phyloP scores from a whole-genome alignment of 92 coral and sea anemone species.

The Epizoanthus fatuus region DNA sequence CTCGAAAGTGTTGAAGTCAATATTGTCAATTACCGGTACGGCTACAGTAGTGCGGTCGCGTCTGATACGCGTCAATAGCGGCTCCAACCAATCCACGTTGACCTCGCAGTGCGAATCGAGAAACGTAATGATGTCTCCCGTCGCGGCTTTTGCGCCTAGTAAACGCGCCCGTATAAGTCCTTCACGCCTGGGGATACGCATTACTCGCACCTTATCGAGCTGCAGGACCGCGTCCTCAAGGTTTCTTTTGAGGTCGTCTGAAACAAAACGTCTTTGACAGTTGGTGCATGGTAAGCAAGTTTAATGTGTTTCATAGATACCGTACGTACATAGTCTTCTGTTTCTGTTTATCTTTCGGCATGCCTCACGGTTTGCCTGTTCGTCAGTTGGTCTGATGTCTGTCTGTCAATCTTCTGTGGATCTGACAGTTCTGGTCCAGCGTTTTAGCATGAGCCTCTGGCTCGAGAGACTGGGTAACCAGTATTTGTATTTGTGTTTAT shows the following conservation, averaged over 20 bases:
- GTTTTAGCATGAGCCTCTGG: background rate
- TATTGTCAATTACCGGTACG: slow-evolving; percentile 85
- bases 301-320: background rate
- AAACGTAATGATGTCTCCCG: slow-evolving; percentile 81
- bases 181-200: slow-evolving; percentile 78
- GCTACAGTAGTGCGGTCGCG: slow-evolving; percentile 77
- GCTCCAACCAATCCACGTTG: slow-evolving; percentile 86
- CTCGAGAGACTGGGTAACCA: too few relatives aligned
- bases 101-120: slow-evolving; percentile 94
- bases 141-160: slow-evolving; percentile 84
- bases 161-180: slow-evolving; percentile 91
- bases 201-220: slow-evolving; percentile 77
- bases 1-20: slow-evolving; percentile 76
- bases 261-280: background rate
- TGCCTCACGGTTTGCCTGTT: background rate
- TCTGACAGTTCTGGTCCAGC: background rate
- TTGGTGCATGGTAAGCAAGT: background rate
- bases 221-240: slow-evolving; percentile 75
- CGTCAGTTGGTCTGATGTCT: background rate
- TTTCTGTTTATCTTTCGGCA: background rate
- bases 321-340: background rate
- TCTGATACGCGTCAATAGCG: slow-evolving; percentile 81
- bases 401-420: background rate
- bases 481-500: too few relatives aligned
- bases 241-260: slow-evolving; percentile 79